Evolutionary conservation across 1,140 invertebrate species (phyloP).

Genomic region (Paralvinella palmiformis): DNA sequence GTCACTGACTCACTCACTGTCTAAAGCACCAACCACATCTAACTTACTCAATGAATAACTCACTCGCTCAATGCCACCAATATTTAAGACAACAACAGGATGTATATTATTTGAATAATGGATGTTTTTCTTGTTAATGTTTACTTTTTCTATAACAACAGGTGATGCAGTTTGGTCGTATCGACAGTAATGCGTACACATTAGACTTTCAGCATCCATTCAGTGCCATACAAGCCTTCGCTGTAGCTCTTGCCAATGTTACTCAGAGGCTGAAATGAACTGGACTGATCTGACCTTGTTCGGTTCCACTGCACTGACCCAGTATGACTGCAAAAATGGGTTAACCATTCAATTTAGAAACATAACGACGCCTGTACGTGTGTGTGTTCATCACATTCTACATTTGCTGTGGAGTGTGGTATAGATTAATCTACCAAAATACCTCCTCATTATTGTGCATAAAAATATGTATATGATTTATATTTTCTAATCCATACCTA

Average conservation of each 20-base stretch:
- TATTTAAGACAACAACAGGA: too few relatives aligned
- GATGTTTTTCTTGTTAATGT: too few relatives aligned
- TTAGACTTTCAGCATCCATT: conserved; percentile 99
- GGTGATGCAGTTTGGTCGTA: conserved; percentile 99
- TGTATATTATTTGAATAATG: too few relatives aligned
- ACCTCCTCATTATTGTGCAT: neutral
- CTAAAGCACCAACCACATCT: too few relatives aligned
- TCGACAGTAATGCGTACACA: conserved; percentile 97
- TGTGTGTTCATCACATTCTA: neutral
- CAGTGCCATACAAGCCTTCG: conserved; percentile 95
- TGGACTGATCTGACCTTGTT: neutral
- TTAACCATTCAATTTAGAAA: too few relatives aligned
- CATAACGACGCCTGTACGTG: too few relatives aligned
- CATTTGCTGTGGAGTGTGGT: neutral
- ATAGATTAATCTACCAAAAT: neutral
- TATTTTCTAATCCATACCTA: too few relatives aligned
- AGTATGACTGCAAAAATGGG: neutral
- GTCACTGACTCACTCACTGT: too few relatives aligned
- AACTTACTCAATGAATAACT: too few relatives aligned
- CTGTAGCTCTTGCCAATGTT: conserved; percentile 95
- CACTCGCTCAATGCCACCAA: too few relatives aligned
- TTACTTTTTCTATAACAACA: conserved; percentile 47
- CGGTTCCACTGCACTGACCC: neutral
- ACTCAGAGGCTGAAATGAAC: conserved; percentile 92
- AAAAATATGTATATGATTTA: too few relatives aligned